These are phyloP conservation scores for Suncus etruscus DNA, from an alignment of 2,113 vertebrate genomes.

Conservation along the genomic window DNA sequence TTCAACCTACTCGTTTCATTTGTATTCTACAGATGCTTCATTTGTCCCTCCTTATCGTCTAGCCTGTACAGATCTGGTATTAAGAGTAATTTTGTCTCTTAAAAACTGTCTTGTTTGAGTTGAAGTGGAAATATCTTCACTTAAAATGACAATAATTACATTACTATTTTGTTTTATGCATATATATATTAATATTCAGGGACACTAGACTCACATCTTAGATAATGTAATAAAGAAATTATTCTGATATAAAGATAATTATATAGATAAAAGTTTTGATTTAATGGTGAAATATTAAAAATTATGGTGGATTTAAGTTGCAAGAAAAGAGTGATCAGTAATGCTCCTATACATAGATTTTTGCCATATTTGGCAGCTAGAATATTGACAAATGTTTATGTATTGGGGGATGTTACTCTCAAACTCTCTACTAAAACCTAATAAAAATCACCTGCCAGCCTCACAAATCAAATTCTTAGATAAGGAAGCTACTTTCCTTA, in stretches of 20 bases:
- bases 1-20: slow-evolving; percentile 85
- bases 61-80: slow-evolving; percentile 79
- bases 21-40: slow-evolving; percentile 83
- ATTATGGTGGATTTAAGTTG: slow-evolving; percentile 49
- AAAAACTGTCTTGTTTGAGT: slow-evolving; percentile 80
- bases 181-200: slow-evolving; percentile 63
- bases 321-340: slow-evolving; percentile 42
- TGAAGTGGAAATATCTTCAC: slow-evolving; percentile 70
- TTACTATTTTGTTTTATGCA: neutral
- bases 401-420: neutral
- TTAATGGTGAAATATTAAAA: slow-evolving; percentile 67
- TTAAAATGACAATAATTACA: slow-evolving; percentile 52
- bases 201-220: slow-evolving; percentile 58
- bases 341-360: slow-evolving; percentile 46
- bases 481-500: slow-evolving; percentile 18
- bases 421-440: neutral
- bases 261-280: slow-evolving; percentile 49
- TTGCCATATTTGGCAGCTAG: slow-evolving; percentile 2
- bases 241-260: neutral
- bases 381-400: slow-evolving; percentile 6
- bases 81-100: slow-evolving; percentile 86
- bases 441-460: neutral
- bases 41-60: slow-evolving; percentile 81
- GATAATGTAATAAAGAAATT: slow-evolving; percentile 45
- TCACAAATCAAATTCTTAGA: slow-evolving; percentile 11